Evolutionary conservation across 2,113 vertebrate genomes (phyloP).

Genomic region (Prionailurus bengalensis): DNA sequence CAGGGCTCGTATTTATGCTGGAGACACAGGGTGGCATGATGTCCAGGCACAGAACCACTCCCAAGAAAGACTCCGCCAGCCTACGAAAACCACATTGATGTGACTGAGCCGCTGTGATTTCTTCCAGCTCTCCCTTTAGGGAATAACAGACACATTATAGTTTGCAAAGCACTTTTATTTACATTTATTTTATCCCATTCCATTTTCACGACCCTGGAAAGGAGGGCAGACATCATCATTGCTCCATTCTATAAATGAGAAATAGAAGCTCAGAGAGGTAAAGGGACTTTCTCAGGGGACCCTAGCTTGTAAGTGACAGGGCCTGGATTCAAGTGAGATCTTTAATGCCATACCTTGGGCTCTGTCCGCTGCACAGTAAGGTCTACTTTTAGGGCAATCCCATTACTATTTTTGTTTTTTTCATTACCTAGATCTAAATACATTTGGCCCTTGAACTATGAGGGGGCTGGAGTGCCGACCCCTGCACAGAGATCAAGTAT

Average conservation of each 20-base stretch:
- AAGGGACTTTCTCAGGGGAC: neutral
- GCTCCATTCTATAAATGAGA: neutral
- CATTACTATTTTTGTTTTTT: conserved; percentile 24
- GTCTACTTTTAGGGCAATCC: neutral
- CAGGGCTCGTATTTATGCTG: neutral
- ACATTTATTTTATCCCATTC: neutral
- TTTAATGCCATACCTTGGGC: neutral
- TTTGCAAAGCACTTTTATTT: neutral
- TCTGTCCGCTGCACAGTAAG: neutral
- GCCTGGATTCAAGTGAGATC: neutral
- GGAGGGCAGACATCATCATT: neutral
- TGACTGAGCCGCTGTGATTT: neutral
- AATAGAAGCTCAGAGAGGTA: neutral
- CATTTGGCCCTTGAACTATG: neutral
- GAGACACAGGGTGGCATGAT: neutral
- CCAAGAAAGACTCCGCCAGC: neutral
- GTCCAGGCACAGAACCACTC: neutral
- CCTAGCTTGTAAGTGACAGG: neutral
- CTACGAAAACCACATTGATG: neutral
- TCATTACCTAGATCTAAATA: neutral
- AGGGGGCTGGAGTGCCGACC: neutral
- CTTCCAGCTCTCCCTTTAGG: neutral
- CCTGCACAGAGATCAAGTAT: neutral
- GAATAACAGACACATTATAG: neutral
- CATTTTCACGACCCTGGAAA: neutral